Evolutionary conservation across 2,888 invertebrate species (phyloP), one percentile per base, ranked within the genome.

Genomic region (Caenorhabditis angaria): DNA sequence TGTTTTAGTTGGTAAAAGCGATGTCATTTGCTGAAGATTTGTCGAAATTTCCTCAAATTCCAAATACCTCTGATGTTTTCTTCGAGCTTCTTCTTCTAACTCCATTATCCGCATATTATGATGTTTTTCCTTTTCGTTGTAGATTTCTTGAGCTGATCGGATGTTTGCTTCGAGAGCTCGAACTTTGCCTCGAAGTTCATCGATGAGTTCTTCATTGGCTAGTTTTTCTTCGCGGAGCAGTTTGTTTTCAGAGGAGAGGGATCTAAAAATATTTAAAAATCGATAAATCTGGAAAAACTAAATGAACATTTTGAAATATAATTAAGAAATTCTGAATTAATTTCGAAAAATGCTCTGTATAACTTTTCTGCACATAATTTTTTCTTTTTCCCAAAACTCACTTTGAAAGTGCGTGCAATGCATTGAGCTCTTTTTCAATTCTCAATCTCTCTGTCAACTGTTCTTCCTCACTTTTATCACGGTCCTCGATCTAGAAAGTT

Each of bases 391-490:
- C 10, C 48, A 28, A 41, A 24, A 54, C 50, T 51, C 18, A 75
- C 76, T 70, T 76, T 12, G 78, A 76, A 20, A 78, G 58, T 5
- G 78, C 85, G 60, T 83, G 80, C 25, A 86, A 64, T 5, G 83
- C 85, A 35, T 85, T 83, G 55, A 86, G 63, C 61, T 86, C 86
- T 61, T 81, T 76, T 59, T 84, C 83, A 8, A 82, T 73, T n/a
- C 82, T 70, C 18, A 25, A 48, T 32, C 81, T 69, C 61, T 79
- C 74, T 6, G 60, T 69, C 6, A 77, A 65, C n/a, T 70, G 71
- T 20, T 74, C 74, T 8, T 76, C 77, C 22, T 83, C 84, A 41
- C 57, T 70, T 25, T 66, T 69, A 24, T 80, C 81, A 10, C 32
- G 25, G 10, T 56, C 55, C 20, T 32, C 32, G 2, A 56, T 28